phyloP scores from a whole-genome alignment of 2,888 invertebrate genomes.

The Mystacides longicornis region DNA sequence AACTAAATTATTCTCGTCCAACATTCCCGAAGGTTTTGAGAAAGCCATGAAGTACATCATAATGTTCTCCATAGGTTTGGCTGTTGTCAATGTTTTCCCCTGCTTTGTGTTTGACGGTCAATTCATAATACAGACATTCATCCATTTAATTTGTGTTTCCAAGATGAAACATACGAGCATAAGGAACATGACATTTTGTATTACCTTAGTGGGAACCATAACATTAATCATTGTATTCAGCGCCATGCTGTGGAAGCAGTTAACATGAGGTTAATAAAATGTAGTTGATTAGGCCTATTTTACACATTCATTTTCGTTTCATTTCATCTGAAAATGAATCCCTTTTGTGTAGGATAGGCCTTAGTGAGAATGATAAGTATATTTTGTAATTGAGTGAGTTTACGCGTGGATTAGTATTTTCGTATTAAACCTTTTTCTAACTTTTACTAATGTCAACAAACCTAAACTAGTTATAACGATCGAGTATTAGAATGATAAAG shows the following conservation, averaged over 20 bases:
- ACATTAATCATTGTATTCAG: constrained; percentile 58
- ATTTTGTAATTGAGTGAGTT: no score
- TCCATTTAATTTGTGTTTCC: constrained; percentile 50
- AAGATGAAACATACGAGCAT: constrained; percentile 46
- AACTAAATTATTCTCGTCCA: constrained; percentile 50
- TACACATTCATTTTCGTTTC: no score
- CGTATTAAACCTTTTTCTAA: no score
- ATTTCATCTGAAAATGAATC: no score
- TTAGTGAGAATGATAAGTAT: no score
- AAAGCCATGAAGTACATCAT: constrained; percentile 74
- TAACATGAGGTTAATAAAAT: constrained; percentile 28
- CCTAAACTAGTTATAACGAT: no score
- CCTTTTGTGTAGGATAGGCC: no score
- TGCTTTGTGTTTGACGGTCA: constrained; percentile 93
- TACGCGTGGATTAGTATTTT: no score
- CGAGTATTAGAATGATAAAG: no score
- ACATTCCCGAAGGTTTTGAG: constrained; percentile 61
- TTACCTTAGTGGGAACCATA: constrained; percentile 67
- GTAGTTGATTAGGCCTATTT: no score
- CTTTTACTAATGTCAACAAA: no score
- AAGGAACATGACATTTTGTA: constrained; percentile 59
- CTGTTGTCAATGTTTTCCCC: constrained; percentile 84
- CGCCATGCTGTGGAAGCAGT: constrained; percentile 46
- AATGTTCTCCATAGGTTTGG: constrained; percentile 84
- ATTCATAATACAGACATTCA: constrained; percentile 68